These are phyloP conservation scores for Geotrupes spiniger DNA, from an alignment of 2,888 invertebrate genomes.

Conservation along the genomic window DNA sequence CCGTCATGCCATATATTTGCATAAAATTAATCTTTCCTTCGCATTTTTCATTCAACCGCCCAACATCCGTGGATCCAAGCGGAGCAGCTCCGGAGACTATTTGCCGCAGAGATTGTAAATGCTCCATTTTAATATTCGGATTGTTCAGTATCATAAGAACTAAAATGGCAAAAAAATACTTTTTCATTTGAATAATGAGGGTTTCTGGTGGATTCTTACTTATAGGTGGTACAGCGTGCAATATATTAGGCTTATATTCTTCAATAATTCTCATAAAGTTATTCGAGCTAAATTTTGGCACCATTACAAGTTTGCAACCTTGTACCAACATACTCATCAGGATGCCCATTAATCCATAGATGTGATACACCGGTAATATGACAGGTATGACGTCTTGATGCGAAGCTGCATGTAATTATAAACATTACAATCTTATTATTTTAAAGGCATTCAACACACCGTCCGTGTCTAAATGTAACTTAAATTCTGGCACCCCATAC, in stretches of 20 bases:
- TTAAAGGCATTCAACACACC: slow-evolving; percentile 17
- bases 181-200: background rate
- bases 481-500: slow-evolving; percentile 22
- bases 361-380: slow-evolving; percentile 55
- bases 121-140: slow-evolving; percentile 48
- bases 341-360: slow-evolving; percentile 53
- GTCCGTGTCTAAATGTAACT: slow-evolving; percentile 25
- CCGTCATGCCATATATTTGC: slow-evolving; percentile 65
- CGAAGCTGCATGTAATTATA: slow-evolving; percentile 29
- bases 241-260: slow-evolving; percentile 30
- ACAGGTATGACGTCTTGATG: slow-evolving; percentile 42
- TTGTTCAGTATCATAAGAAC: slow-evolving; percentile 34
- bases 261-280: slow-evolving; percentile 30
- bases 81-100: slow-evolving; percentile 57
- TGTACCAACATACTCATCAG: slow-evolving; percentile 45
- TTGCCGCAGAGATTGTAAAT: slow-evolving; percentile 48
- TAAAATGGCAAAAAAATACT: slow-evolving; percentile 15
- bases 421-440: no score
- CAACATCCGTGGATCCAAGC: slow-evolving; percentile 38
- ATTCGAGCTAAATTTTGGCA: slow-evolving; percentile 41
- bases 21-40: slow-evolving; percentile 28
- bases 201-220: slow-evolving; percentile 37
- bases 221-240: slow-evolving; percentile 57
- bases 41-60: slow-evolving; percentile 36
- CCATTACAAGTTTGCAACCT: slow-evolving; percentile 49